Evolutionary conservation across 2,888 invertebrate genomes (phyloP), one percentile per base, ranked within the genome.

Genomic region (Cheilosia soror): DNA sequence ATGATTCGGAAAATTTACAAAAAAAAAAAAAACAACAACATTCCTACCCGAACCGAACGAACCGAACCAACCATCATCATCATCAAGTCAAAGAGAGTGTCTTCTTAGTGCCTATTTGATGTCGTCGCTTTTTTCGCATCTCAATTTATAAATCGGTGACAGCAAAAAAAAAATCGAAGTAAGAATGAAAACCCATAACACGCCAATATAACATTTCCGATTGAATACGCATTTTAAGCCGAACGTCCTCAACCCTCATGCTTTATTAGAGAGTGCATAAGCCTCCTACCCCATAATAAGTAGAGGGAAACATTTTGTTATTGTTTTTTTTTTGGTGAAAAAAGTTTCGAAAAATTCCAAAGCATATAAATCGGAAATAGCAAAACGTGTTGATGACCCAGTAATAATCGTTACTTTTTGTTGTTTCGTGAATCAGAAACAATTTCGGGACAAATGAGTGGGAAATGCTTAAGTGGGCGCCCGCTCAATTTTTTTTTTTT

Each of bases 1-100:
- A 89, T 89, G 89, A 89, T 87, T 88, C 88, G 89, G 89, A 89
- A 89, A 89, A 89, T 88, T 88, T 87, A 87, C 66, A 69, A 76
- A 71, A 58, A 49, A 55, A 55, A 55, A 55, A 15, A 76, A 11
- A 0, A 20, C 5, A 76, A 49, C 58, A 60, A 65, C 44, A 72
- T 29, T 62, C 40, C 7, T 47, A 63, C 44, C 58, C 68, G 57
- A 62, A 60, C 31, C 53, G 11, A 79, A 53, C 55, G 65, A 57
- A 47, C 66, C 49, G n/a, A n/a, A 75, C 57, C 72, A 11, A 71
- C 27, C 69, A 42, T 42, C 77, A 69, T 47, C 62, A 60, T 31
- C 40, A 78, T 55, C 57, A 55, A 57, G 69, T 55, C 60, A 63
- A 31, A 65, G 58, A 69, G 37, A 20, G 51, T n/a, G 15, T 53